Percentiles rank a stretch among this genome's conserved stretches.
These are phyloP conservation scores for Adrianichthys oophorus DNA, from an alignment of 2,797 vertebrate species.

Conservation along the genomic window DNA sequence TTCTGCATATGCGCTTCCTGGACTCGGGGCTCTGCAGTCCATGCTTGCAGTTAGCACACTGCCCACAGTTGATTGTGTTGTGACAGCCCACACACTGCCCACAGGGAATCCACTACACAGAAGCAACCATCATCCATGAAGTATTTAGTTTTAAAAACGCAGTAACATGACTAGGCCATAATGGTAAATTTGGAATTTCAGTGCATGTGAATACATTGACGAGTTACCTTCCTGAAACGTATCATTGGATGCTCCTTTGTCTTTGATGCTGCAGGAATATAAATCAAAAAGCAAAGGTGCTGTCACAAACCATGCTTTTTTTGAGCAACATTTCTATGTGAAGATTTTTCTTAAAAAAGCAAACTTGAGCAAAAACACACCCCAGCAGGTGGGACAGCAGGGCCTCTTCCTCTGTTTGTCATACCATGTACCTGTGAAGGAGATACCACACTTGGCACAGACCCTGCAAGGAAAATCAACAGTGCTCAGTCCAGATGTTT, in stretches of 20 bases:
- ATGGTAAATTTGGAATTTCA: neutral
- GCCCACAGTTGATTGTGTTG: constrained; percentile 82
- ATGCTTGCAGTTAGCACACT: constrained; percentile 83
- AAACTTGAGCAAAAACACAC: constrained; percentile 55
- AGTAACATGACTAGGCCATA: too few species aligned
- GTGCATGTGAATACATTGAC: neutral
- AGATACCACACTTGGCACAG: constrained; percentile 73
- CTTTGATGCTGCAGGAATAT: constrained; percentile 51
- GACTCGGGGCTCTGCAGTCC: constrained; percentile 59
- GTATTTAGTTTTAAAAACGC: neutral
- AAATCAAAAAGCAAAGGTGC: neutral
- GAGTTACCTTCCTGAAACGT: constrained; percentile 77
- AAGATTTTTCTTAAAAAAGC: neutral
- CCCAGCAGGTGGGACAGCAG: constrained; percentile 74
- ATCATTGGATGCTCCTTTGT: constrained; percentile 68
- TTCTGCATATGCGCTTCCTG: constrained; percentile 69
- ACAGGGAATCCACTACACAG: constrained; percentile 84
- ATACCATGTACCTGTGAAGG: constrained; percentile 69
- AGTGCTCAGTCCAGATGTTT: neutral
- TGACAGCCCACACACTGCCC: constrained; percentile 85
- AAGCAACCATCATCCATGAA: constrained; percentile 2
- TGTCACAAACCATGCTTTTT: too few species aligned
- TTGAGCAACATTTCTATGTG: neutral
- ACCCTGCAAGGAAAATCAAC: constrained; percentile 54
- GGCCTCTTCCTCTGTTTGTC: constrained; percentile 73